Conservation (phyloP, 2,797 vertebrate genomes). For the Sphenodon punctatus region DNA sequence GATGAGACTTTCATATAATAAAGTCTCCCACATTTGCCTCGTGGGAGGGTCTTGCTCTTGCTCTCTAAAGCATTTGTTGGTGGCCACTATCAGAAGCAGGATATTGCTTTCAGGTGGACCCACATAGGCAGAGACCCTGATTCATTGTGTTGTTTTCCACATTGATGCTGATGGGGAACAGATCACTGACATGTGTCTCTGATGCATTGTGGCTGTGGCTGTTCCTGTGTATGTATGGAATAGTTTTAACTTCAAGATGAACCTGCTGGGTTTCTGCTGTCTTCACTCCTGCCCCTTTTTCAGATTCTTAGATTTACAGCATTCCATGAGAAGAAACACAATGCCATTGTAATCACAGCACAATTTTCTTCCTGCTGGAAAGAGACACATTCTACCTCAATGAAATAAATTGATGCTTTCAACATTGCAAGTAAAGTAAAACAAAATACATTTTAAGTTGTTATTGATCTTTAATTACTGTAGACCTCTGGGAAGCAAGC, state of each 20-base stretch:
- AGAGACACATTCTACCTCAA: slow-evolving; percentile 32
- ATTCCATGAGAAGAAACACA: slow-evolving; percentile 12
- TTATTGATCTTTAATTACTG: slow-evolving; percentile 51
- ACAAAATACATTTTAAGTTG: slow-evolving; percentile 24
- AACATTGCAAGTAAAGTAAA: slow-evolving; percentile 17
- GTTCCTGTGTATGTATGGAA: background rate
- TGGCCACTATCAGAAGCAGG: too few species aligned
- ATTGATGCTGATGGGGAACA: too few species aligned
- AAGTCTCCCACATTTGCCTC: too few species aligned
- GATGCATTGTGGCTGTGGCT: background rate
- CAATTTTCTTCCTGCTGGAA: slow-evolving; percentile 58
- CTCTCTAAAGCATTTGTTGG: too few species aligned
- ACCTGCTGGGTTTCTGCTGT: slow-evolving; percentile 3
- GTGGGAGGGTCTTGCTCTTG: too few species aligned
- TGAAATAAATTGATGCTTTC: slow-evolving; percentile 54
- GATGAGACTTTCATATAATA: too few species aligned
- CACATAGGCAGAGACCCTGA: too few species aligned
- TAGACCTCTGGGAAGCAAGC: slow-evolving; percentile 4
- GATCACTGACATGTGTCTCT: background rate
- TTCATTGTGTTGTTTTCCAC: too few species aligned
- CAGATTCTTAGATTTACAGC: slow-evolving; percentile 1
- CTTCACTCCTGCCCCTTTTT: slow-evolving; percentile 10
- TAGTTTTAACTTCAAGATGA: background rate
- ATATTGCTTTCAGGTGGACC: too few species aligned
- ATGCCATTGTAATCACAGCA: slow-evolving; percentile 53